Evolutionary conservation across 1,140 invertebrate species (phyloP).

Genomic region (Pseudachorutes palmiensis): DNA sequence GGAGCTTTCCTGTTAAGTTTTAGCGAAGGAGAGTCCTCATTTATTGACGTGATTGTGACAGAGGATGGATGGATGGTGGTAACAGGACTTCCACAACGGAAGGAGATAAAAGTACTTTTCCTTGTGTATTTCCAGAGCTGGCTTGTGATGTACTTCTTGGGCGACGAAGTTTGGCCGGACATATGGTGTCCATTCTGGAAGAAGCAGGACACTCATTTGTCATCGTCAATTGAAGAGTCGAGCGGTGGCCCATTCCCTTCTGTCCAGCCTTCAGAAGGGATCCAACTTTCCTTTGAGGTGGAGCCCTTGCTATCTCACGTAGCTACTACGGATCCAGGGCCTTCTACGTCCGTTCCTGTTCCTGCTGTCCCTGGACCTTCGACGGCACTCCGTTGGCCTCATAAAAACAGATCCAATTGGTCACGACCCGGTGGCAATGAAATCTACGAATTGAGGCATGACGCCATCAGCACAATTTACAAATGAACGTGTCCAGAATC

Average conservation of each 20-base stretch:
- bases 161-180: constrained; percentile 36
- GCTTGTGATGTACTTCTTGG: constrained; percentile 38
- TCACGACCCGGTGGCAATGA: constrained; percentile 37
- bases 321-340: background rate
- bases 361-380: constrained; percentile 15
- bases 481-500: constrained; percentile 24
- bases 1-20: too few relatives aligned
- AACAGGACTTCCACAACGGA: too few relatives aligned
- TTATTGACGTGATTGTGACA: background rate
- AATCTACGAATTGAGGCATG: constrained; percentile 35
- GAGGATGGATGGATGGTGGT: background rate
- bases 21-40: background rate
- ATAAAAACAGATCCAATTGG: constrained; percentile 30
- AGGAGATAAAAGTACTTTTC: background rate
- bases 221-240: constrained; percentile 27
- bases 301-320: constrained; percentile 21
- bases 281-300: constrained; percentile 34
- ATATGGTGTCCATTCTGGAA: constrained; percentile 27
- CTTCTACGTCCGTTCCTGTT: constrained; percentile 17
- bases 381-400: background rate
- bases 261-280: constrained; percentile 25
- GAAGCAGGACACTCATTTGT: constrained; percentile 10
- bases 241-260: constrained; percentile 17
- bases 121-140: constrained; percentile 31
- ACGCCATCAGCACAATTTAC: constrained; percentile 38